Conservation (phyloP, 2,113 vertebrate genomes). For the Siniperca chuatsi region DNA sequence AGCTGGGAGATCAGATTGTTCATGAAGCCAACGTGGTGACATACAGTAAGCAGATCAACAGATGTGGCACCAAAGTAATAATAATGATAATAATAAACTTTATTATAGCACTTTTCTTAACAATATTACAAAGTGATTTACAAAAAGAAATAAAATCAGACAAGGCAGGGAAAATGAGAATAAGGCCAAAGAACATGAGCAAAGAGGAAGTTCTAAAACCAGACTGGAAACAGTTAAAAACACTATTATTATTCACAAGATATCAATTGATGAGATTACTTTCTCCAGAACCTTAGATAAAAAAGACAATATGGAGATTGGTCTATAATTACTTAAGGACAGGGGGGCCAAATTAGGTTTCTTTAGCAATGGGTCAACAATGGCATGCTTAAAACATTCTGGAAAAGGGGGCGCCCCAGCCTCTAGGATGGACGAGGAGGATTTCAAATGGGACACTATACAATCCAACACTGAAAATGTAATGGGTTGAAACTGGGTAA, state of each 20-base stretch:
- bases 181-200: no score
- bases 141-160: no score
- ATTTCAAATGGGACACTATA: no score
- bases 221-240: neutral
- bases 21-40: slow-evolving; percentile 5
- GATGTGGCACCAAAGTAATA: neutral
- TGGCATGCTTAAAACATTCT: neutral
- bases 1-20: slow-evolving; percentile 16
- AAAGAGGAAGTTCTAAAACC: neutral
- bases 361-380: neutral
- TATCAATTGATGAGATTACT: neutral
- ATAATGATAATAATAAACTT: no score
- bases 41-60: slow-evolving; percentile 6
- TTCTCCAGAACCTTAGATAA: neutral
- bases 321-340: neutral
- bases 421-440: no score
- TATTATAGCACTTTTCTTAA: no score
- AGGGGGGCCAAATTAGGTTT: neutral
- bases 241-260: neutral
- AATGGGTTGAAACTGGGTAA: no score
- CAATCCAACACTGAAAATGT: no score
- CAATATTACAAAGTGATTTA: no score
- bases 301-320: neutral
- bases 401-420: neutral
- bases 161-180: no score